Conservation (phyloP, 2,888 invertebrate species). For the Gastrophysa polygoni region DNA sequence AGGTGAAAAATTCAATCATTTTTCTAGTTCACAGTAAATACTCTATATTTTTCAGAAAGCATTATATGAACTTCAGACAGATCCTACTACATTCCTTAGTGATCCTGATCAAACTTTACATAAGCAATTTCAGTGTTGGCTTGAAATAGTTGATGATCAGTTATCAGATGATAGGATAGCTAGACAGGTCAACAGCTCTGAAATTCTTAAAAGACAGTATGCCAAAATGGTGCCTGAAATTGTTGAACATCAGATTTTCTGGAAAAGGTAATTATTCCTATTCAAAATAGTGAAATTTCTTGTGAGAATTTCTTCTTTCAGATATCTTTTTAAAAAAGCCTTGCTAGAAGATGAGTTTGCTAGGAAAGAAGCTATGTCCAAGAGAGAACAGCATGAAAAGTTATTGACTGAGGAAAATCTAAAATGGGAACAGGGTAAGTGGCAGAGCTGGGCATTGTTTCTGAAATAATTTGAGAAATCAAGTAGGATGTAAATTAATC, state of each 20-base stretch:
- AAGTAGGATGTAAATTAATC: too few species aligned
- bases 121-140: conserved; percentile 66
- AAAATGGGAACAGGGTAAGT: conserved; percentile 61
- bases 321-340: conserved; percentile 81
- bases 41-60: conserved; percentile 60
- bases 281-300: too few species aligned
- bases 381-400: conserved; percentile 59
- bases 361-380: conserved; percentile 67
- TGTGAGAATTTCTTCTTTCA: conserved; percentile 14
- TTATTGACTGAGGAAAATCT: conserved; percentile 57
- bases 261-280: conserved; percentile 67
- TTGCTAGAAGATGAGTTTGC: conserved; percentile 76
- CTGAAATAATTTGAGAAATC: too few species aligned
- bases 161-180: conserved; percentile 66
- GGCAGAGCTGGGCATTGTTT: too few species aligned
- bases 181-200: conserved; percentile 65
- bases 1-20: conserved; percentile 50
- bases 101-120: conserved; percentile 65
- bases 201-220: conserved; percentile 57
- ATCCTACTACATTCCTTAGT: conserved; percentile 74
- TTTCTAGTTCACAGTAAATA: background rate
- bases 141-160: conserved; percentile 62
- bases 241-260: conserved; percentile 76
- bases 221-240: conserved; percentile 71
- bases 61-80: conserved; percentile 72